phyloP scores from a whole-genome alignment of 2,888 invertebrate species.

The Eristalinus aeneus region DNA sequence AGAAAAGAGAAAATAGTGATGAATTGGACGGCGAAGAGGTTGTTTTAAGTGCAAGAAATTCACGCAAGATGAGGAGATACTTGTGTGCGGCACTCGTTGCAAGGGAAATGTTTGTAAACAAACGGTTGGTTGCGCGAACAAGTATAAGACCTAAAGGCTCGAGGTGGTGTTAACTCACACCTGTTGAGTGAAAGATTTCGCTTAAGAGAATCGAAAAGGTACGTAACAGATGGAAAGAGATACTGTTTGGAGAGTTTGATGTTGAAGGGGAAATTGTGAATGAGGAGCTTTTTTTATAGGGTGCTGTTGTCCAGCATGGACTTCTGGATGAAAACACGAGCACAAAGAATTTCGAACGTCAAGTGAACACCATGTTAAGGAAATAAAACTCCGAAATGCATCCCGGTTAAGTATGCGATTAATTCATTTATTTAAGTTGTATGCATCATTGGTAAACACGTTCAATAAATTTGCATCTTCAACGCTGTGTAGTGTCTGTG shows the following conservation, averaged over 20 bases:
- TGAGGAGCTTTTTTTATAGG: conserved; percentile 9
- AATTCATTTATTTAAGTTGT: conserved; percentile 55
- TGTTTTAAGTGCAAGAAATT: not conserved
- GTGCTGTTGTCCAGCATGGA: not conserved
- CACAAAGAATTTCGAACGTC: too few relatives aligned
- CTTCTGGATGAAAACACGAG: too few relatives aligned
- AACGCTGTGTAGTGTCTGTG: conserved; percentile 22
- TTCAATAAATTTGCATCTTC: conserved; percentile 16
- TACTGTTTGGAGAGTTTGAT: not conserved
- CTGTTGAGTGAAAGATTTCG: conserved; percentile 19
- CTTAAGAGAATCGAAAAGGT: conserved; percentile 11
- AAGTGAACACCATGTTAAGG: too few relatives aligned
- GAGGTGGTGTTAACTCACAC: conserved; percentile 5
- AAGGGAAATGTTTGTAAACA: conserved; percentile 40
- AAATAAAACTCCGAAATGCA: not conserved
- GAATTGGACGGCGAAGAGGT: not conserved
- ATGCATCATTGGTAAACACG: conserved; percentile 62
- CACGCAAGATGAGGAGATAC: too few relatives aligned
- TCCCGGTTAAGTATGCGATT: conserved; percentile 54
- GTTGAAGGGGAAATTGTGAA: not conserved
- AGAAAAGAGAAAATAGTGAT: not conserved
- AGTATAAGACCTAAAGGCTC: not conserved
- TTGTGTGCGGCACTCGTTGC: not conserved
- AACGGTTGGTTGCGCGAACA: not conserved
- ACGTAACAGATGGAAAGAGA: conserved; percentile 5